Evolutionary conservation across 2,888 invertebrate genomes (phyloP).

Genomic region (Tachina fera): DNA sequence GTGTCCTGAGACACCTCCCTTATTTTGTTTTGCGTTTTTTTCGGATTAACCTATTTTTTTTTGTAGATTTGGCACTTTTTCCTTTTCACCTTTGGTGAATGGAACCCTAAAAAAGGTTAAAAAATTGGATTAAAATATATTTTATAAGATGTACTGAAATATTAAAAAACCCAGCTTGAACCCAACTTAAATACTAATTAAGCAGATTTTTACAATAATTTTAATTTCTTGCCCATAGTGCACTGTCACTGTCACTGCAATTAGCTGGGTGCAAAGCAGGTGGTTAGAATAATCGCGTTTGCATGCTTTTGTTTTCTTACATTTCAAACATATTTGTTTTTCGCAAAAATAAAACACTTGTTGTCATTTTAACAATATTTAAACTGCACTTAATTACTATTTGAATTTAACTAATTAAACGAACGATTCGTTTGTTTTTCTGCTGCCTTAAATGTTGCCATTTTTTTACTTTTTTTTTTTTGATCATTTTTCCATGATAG

Average conservation of each 20-base stretch:
- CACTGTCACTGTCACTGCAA: constrained; percentile 25
- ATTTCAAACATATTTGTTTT: constrained; percentile 32
- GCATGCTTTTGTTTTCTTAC: constrained; percentile 27
- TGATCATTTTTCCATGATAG: constrained; percentile 61
- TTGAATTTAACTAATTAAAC: constrained; percentile 67
- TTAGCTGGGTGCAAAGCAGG: constrained; percentile 47
- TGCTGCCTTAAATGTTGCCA: constrained; percentile 41
- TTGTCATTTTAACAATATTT: constrained; percentile 71
- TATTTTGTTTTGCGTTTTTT: no score
- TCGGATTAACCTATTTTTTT: no score
- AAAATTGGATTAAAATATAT: no score
- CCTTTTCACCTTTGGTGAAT: no score
- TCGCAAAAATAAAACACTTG: constrained; percentile 53
- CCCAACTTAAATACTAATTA: no score
- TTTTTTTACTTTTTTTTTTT: constrained; percentile 1
- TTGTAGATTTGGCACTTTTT: no score
- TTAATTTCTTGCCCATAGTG: constrained; percentile 20
- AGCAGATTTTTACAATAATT: no score
- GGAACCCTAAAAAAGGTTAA: no score
- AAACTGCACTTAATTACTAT: constrained; percentile 70
- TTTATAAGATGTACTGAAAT: no score
- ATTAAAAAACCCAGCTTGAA: no score
- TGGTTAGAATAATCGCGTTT: constrained; percentile 62
- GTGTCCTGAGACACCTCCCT: no score
- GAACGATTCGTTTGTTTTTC: constrained; percentile 62